phyloP scores from a whole-genome alignment of 1,140 invertebrate species.

The honey bee (Apis mellifera) region Amel_HAv3.1 CM009939.2:6440501-6441000 shows the following conservation, averaged over 20 bases:
- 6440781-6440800: constrained; percentile 42
- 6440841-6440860: constrained; percentile 65
- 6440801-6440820: constrained; percentile 52
- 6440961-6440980: constrained; percentile 69
- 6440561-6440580: constrained; percentile 78
- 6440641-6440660: constrained; percentile 44
- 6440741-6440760: not conserved
- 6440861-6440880: constrained; percentile 76
- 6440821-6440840: constrained; percentile 38
- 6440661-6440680: constrained; percentile 42
- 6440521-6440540: constrained; percentile 80
- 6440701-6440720: not conserved
- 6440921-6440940: constrained; percentile 75
- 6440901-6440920: constrained; percentile 75
- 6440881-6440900: constrained; percentile 71
- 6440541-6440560: constrained; percentile 79
- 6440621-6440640: constrained; percentile 64
- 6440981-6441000: constrained; percentile 71
- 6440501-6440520: constrained; percentile 80
- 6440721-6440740: not conserved
- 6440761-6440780: constrained; percentile 12
- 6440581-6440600: constrained; percentile 77
- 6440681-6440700: constrained; percentile 1
- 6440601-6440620: constrained; percentile 74
- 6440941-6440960: constrained; percentile 79